Conservation (phyloP, 2,797 vertebrate genomes). For the Kryptolebias ocellatus region DNA sequence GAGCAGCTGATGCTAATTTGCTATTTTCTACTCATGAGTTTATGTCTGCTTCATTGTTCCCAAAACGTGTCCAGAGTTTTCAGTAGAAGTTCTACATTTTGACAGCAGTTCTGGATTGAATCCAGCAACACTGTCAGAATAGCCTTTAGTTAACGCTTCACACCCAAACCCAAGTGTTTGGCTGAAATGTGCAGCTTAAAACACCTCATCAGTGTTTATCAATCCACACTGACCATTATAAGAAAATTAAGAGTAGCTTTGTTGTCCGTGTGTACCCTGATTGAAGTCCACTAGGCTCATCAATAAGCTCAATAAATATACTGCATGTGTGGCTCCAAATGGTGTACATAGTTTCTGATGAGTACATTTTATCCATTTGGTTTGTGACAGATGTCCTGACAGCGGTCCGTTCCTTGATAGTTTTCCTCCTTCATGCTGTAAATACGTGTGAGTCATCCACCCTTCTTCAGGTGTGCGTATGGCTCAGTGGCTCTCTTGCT, state of each 20-base stretch:
- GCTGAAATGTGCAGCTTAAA: constrained; percentile 67
- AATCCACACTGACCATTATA: constrained; percentile 39
- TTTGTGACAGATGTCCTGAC: constrained; percentile 61
- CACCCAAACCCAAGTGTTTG: constrained; percentile 49
- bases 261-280: constrained; percentile 58
- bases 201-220: constrained; percentile 43
- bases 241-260: constrained; percentile 49
- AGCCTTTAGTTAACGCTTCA: constrained; percentile 23
- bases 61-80: constrained; percentile 34
- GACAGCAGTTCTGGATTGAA: constrained; percentile 24
- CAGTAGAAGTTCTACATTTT: constrained; percentile 44
- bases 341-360: constrained; percentile 42
- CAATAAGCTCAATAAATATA: constrained; percentile 43
- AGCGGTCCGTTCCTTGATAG: constrained; percentile 53
- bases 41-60: constrained; percentile 42
- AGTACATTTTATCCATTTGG: constrained; percentile 60
- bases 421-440: constrained; percentile 49
- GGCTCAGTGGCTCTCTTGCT: constrained; percentile 80
- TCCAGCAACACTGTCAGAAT: constrained; percentile 37
- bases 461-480: constrained; percentile 63
- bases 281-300: constrained; percentile 51
- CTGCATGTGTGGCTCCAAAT: constrained; percentile 38
- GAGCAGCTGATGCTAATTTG: constrained; percentile 79
- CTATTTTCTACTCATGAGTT: constrained; percentile 75
- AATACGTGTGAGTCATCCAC: constrained; percentile 69